Conservation (phyloP, 2,888 invertebrate species). For the Eupithecia abbreviata region DNA sequence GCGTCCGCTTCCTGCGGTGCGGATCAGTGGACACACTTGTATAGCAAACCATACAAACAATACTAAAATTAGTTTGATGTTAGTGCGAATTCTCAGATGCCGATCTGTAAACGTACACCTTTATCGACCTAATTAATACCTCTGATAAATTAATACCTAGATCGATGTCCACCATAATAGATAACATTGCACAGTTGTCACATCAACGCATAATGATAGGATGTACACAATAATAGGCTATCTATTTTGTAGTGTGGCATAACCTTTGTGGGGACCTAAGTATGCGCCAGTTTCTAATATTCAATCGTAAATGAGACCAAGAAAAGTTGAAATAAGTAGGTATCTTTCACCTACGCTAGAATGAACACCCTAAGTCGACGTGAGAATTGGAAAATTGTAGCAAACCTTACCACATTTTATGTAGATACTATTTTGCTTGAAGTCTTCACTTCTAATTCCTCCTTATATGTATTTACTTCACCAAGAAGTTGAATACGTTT, state of each 20-base stretch:
- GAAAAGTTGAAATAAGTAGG: neutral
- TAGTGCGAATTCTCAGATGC: neutral
- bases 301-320: too few species aligned
- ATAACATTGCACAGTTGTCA: too few species aligned
- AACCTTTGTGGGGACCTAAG: neutral
- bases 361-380: neutral
- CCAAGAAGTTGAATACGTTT: neutral
- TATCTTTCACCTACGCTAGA: neutral
- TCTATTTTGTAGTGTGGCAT: neutral
- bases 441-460: neutral
- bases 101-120: neutral
- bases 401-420: constrained; percentile 8
- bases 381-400: neutral
- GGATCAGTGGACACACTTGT: neutral
- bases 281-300: neutral
- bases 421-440: neutral
- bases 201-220: too few species aligned
- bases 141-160: neutral
- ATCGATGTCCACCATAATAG: neutral
- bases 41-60: neutral
- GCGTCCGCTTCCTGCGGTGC: too few species aligned
- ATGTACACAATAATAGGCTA: neutral
- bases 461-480: neutral
- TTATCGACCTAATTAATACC: too few species aligned
- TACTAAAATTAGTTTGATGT: neutral